Evolutionary conservation across 1,140 invertebrate species (phyloP), one percentile per base, ranked within the genome.

Genomic region (Drosophila mojavensis): DNA sequence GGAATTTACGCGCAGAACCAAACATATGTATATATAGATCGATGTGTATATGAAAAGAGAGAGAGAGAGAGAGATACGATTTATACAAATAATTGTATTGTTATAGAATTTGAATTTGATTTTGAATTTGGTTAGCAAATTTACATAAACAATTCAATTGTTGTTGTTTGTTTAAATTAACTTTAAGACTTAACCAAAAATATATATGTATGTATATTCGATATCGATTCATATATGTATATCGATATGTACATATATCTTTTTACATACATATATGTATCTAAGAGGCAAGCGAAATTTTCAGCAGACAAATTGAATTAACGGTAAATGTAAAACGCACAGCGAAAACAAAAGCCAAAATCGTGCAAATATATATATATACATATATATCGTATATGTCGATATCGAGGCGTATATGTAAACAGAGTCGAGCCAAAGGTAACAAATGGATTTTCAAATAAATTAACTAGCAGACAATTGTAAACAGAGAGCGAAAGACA

Each of bases 391-490:
- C 15, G 55, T 65, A 47, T 33, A 26, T 28, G 62, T 53, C 39
- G 64, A 67, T 73, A 67, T 62, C 39, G 69, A 36, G 45, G 26
- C 53, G 30, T 26, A 70, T 53, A 69, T 88, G 83, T 86, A 86
- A 86, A 86, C 83, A 86, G 72, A 79, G 60, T 41, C 82, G 75
- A 79, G 79, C 83, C 75, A 88, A 88, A 88, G 83, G 83, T 88
- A 88, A 88, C 83, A 88, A 88, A 88, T 88, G 84, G 79, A 80
- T 88, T 88, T 88, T 88, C 83, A 88, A 88, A 88, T 88, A 88
- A 88, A 88, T 88, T 79, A 88, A 79, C 79, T 79, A 66, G 64
- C 79, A 62, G 69, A 36, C 51, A 67, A 80, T 74, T 83, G 73
- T 88, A 86, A 88, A 88, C 83, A 86, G 68, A 81, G 79, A 72